Evolutionary conservation across 1,140 invertebrate genomes (phyloP), one percentile per base, ranked within the genome.

Genomic region (Bicyclus anynana): DNA sequence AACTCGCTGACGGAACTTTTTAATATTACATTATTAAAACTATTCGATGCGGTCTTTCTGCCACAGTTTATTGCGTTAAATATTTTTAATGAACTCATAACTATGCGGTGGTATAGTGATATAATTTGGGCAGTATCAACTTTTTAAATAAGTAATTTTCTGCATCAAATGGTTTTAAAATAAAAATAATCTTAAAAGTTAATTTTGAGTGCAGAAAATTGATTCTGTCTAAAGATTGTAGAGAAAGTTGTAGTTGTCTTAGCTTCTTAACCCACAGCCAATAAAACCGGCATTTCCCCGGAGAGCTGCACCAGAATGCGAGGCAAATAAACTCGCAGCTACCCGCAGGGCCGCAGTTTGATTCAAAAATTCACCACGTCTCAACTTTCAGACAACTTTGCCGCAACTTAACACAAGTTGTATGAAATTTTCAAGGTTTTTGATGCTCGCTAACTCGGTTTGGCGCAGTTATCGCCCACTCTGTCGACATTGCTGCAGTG

Each of bases 361-460:
- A 35, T 67, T 67, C 53, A 67, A 64, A 67, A 63, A 59, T 63
- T 53, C 61, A 53, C 57, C 65, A 57, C 65, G 61, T 63, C 53
- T 33, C 49, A 50, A 65, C 26, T 65, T 61, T 57, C 46, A 58
- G 55, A 38, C 53, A 59, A 65, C 42, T 54, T 59, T 65, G 53
- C 61, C 53, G 53, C 57, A 64, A 68, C 59, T 65, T 47, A 37
- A 48, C 55, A 21, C 38, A 61, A 68, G 62, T 68, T 67, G 50
- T 67, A 65, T 68, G 62, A 61, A 65, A 65, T 68, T 62, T 68
- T 61, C 54, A 52, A 53, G 37, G 46, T 38, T 56, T 56, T 49
- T 49, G 26, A 49, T 46, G 53, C 46, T 33, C n/a, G 27, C 29
- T 42, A 27, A 16, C 20, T 40, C 12, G 13, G 37, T 40, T 40